A percentile compares a stretch with the other conserved stretches of the same genome.
These are phyloP conservation scores for Synergus laeviventris DNA, from an alignment of 2,888 invertebrate species.

Conservation along the genomic window DNA sequence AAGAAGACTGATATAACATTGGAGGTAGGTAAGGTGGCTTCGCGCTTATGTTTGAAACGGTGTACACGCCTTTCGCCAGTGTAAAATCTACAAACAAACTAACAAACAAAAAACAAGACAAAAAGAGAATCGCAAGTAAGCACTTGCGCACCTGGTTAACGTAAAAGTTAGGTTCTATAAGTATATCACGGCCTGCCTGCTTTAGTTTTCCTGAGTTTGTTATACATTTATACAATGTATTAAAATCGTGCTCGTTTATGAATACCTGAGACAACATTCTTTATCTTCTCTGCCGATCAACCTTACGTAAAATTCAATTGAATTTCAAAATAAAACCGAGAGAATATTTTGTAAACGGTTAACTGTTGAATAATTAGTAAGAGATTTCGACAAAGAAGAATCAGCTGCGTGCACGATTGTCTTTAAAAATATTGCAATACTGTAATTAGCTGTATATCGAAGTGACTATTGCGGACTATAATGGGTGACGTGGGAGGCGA, in stretches of 20 bases:
- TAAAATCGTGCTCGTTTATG: conserved; percentile 60
- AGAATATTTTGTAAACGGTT: neutral
- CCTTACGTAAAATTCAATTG: neutral
- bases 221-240: conserved; percentile 59
- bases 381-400: neutral
- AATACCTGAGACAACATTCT: conserved; percentile 65
- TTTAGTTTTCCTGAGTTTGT: conserved; percentile 76
- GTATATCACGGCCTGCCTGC: conserved; percentile 76
- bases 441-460: conserved; percentile 72
- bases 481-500: conserved; percentile 51
- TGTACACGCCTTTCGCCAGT: conserved; percentile 56
- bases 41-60: conserved; percentile 54
- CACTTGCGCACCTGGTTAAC: conserved; percentile 44
- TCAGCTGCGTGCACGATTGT: conserved; percentile 59
- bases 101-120: conserved; percentile 65
- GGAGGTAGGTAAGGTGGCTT: conserved; percentile 74
- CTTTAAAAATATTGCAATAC: conserved; percentile 75
- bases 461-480: conserved; percentile 75
- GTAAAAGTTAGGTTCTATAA: conserved; percentile 53
- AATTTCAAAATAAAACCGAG: neutral
- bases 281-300: conserved; percentile 44
- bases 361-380: neutral
- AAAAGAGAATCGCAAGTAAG: conserved; percentile 50
- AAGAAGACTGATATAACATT: conserved; percentile 71
- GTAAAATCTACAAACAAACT: conserved; percentile 69